Evolutionary conservation across 1,140 invertebrate species (phyloP).

Genomic region (Ceratitis capitata): DNA sequence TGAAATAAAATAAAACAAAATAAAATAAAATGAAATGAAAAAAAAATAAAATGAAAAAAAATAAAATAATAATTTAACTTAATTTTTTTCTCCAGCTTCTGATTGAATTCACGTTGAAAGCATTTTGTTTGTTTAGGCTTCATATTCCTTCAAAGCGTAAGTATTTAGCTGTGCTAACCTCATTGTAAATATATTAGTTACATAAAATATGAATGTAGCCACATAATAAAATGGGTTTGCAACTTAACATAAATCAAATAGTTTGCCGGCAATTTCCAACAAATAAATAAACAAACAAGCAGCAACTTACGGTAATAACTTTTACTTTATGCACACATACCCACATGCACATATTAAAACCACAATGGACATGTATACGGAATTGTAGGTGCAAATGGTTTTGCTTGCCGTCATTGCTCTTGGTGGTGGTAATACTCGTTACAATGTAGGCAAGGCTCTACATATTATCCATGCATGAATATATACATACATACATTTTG

Average conservation of each 20-base stretch:
- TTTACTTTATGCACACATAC: background rate
- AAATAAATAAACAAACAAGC: background rate
- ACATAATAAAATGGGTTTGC: background rate
- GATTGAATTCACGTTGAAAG: too few relatives aligned
- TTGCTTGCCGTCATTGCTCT: background rate
- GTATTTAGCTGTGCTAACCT: too few relatives aligned
- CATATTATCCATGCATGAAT: background rate
- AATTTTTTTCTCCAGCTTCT: too few relatives aligned
- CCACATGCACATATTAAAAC: background rate
- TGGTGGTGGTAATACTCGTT: background rate
- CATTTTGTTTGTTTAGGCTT: too few relatives aligned
- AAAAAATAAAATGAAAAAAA: too few relatives aligned
- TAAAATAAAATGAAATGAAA: too few relatives aligned
- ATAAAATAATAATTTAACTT: too few relatives aligned
- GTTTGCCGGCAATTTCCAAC: conserved; percentile 3
- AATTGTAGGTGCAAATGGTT: background rate
- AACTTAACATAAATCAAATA: conserved; percentile 11
- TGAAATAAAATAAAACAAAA: too few relatives aligned
- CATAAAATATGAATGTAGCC: background rate
- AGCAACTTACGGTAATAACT: background rate
- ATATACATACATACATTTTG: background rate
- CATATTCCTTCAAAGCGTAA: too few relatives aligned
- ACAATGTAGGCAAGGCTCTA: background rate
- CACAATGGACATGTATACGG: background rate
- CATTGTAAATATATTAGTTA: background rate